phyloP scores from a whole-genome alignment of 2,113 vertebrate genomes.

The Polypterus senegalus region DNA sequence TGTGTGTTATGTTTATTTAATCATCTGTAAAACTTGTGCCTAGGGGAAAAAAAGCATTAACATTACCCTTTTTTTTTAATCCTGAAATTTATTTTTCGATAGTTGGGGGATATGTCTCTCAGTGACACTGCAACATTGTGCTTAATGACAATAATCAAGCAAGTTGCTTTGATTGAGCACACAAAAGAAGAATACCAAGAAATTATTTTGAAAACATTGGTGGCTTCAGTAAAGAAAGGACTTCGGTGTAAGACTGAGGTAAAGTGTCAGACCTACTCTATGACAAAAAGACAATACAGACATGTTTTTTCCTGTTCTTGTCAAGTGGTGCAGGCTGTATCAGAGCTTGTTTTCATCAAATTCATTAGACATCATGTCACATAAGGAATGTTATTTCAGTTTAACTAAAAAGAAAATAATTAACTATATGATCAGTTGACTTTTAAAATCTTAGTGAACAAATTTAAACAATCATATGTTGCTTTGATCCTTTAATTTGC shows the following conservation, averaged over 20 bases:
- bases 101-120: conserved; percentile 92
- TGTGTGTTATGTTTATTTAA: no score
- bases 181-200: conserved; percentile 68
- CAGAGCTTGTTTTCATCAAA: no score
- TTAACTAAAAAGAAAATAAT: no score
- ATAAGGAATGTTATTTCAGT: no score
- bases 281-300: background rate
- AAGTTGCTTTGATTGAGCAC: conserved; percentile 46
- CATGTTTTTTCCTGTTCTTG: no score
- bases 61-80: conserved; percentile 1
- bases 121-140: conserved; percentile 80
- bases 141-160: conserved; percentile 60
- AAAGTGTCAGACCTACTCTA: background rate
- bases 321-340: no score
- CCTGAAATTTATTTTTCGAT: conserved; percentile 13
- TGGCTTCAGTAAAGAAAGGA: conserved; percentile 70
- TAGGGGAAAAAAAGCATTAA: background rate
- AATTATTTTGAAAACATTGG: conserved; percentile 64
- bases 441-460: no score
- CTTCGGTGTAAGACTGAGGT: conserved; percentile 81
- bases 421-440: no score
- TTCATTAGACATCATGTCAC: no score
- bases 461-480: no score
- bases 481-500: no score
- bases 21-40: no score